phyloP scores from a whole-genome alignment of 2,797 vertebrate species.

The Cheirogaleus major region DNA sequence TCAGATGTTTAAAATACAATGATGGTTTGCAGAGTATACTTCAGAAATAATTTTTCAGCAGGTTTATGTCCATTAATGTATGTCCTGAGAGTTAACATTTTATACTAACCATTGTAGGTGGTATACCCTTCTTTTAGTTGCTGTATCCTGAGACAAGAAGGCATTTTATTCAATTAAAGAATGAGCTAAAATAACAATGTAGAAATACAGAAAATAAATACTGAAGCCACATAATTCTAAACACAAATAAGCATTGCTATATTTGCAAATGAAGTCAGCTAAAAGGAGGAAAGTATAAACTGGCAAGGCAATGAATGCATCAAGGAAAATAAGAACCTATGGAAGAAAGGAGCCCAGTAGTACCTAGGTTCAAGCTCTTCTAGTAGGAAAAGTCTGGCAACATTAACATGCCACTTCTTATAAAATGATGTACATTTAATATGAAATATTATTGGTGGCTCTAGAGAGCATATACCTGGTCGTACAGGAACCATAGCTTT shows the following conservation, averaged over 20 bases:
- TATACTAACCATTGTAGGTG: background rate
- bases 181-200: constrained; percentile 47
- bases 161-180: constrained; percentile 53
- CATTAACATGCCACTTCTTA: background rate
- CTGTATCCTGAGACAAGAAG: constrained; percentile 15
- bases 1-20: background rate
- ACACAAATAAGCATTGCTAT: background rate
- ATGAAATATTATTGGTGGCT: background rate
- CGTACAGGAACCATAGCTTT: background rate
- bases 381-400: background rate
- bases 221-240: constrained; percentile 35
- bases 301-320: background rate
- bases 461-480: background rate
- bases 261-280: constrained; percentile 55
- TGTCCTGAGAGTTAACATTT: background rate
- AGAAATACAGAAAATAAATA: constrained; percentile 59
- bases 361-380: background rate
- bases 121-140: background rate
- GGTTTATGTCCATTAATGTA: background rate
- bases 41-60: constrained; percentile 5
- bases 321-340: background rate
- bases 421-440: background rate
- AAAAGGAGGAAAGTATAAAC: background rate
- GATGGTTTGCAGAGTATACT: background rate
- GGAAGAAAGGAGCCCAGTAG: background rate